phyloP scores from a whole-genome alignment of 2,797 vertebrate genomes.

The Macroramphosus scolopax region DNA sequence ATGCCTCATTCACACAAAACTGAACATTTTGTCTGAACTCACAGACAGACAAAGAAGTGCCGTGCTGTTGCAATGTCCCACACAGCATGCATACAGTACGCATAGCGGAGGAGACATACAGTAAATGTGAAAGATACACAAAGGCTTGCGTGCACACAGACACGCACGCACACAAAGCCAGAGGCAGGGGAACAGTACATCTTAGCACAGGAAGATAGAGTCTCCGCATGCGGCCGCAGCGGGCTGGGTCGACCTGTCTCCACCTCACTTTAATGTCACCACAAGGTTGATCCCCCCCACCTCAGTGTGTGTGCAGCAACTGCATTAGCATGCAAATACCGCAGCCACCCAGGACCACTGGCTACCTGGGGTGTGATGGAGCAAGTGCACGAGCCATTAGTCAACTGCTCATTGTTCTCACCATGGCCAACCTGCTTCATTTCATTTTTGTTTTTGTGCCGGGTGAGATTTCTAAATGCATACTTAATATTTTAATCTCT shows the following conservation, averaged over 20 bases:
- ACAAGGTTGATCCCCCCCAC: constrained; percentile 66
- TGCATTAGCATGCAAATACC: constrained; percentile 64
- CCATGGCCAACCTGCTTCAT: constrained; percentile 75
- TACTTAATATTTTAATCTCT: constrained; percentile 78
- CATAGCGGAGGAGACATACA: background rate
- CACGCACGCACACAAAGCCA: constrained; percentile 3
- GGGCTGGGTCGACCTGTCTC: constrained; percentile 38
- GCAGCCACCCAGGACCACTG: constrained; percentile 36
- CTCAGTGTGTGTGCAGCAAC: constrained; percentile 27
- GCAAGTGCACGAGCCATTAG: constrained; percentile 70
- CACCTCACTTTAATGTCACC: constrained; percentile 62
- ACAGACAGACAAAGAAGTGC: too few relatives aligned
- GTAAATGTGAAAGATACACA: background rate
- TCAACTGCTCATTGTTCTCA: constrained; percentile 74
- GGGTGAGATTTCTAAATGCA: constrained; percentile 78
- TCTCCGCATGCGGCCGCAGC: constrained; percentile 45
- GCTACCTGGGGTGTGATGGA: constrained; percentile 73
- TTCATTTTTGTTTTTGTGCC: constrained; percentile 76
- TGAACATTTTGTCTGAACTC: background rate
- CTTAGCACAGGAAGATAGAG: constrained; percentile 42
- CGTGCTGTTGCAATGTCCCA: too few relatives aligned
- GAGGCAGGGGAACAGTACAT: constrained; percentile 29
- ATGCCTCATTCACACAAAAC: constrained; percentile 17
- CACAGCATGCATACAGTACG: too few relatives aligned
- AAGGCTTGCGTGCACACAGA: constrained; percentile 1